phyloP scores from a whole-genome alignment of 2,113 vertebrate species.

The Lamprologus lemairii region DNA sequence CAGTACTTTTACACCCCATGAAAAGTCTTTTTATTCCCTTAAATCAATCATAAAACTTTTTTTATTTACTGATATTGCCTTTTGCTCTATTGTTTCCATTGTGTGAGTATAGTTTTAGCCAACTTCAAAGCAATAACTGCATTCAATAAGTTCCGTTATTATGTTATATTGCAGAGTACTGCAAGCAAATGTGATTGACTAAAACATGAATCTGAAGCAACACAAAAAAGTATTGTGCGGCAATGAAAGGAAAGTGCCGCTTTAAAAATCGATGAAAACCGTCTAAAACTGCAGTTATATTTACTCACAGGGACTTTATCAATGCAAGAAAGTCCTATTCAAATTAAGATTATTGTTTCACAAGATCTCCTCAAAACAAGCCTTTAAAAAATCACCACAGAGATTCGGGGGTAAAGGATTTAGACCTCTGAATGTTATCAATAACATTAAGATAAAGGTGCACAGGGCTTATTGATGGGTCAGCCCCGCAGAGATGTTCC shows the following conservation, averaged over 20 bases:
- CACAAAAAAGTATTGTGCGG: not conserved
- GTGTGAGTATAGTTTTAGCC: not conserved
- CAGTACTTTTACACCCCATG: not conserved
- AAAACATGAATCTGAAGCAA: not conserved
- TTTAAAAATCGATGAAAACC: not conserved
- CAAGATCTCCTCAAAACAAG: not conserved
- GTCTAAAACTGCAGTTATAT: not conserved
- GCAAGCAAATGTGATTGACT: not conserved
- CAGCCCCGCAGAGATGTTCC: not conserved
- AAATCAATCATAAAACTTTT: not conserved
- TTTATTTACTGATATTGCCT: not conserved
- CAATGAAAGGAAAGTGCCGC: not conserved
- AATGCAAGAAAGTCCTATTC: not conserved
- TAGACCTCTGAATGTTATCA: not conserved
- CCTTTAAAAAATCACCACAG: not conserved
- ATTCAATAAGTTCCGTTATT: not conserved
- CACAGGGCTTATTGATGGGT: not conserved
- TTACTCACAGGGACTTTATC: not conserved
- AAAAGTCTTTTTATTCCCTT: not conserved
- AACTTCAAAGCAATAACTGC: not conserved
- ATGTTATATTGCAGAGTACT: not conserved
- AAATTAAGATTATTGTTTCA: not conserved
- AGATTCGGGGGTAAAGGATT: not conserved
- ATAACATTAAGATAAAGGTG: not conserved
- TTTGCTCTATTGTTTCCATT: not conserved